Evolutionary conservation across 2,797 vertebrate genomes (phyloP).

Genomic region (Cossypha niveicapilla): DNA sequence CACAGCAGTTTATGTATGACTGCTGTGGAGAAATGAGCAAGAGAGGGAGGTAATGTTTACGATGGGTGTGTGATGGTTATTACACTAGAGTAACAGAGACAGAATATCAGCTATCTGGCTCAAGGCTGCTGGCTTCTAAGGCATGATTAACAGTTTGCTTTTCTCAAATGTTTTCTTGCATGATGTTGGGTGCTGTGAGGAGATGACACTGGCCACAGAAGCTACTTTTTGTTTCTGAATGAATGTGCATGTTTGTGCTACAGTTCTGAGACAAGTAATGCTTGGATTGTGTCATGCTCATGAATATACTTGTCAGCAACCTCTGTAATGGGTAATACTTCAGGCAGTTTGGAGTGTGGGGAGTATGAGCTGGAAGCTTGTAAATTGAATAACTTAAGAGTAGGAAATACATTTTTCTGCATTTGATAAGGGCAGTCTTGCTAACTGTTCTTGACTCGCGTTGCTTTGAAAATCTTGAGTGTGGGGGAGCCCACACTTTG

Average conservation of each 20-base stretch:
- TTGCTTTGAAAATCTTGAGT: not conserved
- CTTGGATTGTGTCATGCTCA: not conserved
- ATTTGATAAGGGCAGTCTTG: not conserved
- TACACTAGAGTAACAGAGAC: not conserved
- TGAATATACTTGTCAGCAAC: not conserved
- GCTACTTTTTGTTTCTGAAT: not conserved
- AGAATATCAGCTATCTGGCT: not conserved
- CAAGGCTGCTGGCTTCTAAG: not conserved
- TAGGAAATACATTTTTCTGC: not conserved
- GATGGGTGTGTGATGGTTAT: not conserved
- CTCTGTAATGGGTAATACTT: not conserved
- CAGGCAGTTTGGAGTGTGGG: not conserved
- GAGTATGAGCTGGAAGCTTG: not conserved
- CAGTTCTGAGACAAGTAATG: not conserved
- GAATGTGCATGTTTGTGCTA: not conserved
- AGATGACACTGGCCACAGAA: not conserved
- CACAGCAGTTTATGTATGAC: not conserved
- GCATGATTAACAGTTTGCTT: not conserved
- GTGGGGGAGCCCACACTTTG: not conserved
- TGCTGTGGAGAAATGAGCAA: not conserved
- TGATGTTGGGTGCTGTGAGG: not conserved
- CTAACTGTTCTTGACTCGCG: not conserved
- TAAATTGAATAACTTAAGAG: not conserved
- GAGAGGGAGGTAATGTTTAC: not conserved
- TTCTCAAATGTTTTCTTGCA: not conserved